phyloP scores from a whole-genome alignment of 2,888 invertebrate species.

The Euzophera pinguis region DNA sequence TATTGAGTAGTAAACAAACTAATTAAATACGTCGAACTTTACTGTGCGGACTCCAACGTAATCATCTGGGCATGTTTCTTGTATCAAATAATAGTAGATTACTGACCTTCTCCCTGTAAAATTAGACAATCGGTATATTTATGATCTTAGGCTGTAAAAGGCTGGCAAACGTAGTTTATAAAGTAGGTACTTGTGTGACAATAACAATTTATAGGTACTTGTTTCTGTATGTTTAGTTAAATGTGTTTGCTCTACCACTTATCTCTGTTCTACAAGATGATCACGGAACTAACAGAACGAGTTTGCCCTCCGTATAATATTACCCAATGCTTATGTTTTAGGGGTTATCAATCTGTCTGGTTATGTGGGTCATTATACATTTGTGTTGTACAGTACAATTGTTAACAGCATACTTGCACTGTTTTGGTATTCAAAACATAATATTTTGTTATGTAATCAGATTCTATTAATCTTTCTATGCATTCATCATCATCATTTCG shows the following conservation, averaged over 20 bases:
- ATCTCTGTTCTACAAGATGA: constrained; percentile 37
- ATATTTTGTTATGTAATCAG: too few species aligned
- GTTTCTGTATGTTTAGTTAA: constrained; percentile 24
- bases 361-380: constrained; percentile 35
- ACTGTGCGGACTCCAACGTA: constrained; percentile 1
- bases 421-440: too few species aligned
- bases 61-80: neutral
- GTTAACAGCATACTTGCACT: constrained; percentile 4
- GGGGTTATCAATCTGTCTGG: constrained; percentile 41
- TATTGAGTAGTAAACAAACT: constrained; percentile 55
- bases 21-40: constrained; percentile 38
- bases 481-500: too few species aligned
- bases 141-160: neutral
- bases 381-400: constrained; percentile 20
- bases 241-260: constrained; percentile 44
- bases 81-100: neutral
- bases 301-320: constrained; percentile 59
- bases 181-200: neutral
- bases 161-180: neutral
- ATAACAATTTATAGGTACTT: constrained; percentile 8
- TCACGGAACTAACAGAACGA: constrained; percentile 56
- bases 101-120: neutral
- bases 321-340: constrained; percentile 46
- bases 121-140: neutral
- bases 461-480: too few species aligned